phyloP scores from a whole-genome alignment of 2,797 vertebrate species.

The Emydoidea blandingii region DNA sequence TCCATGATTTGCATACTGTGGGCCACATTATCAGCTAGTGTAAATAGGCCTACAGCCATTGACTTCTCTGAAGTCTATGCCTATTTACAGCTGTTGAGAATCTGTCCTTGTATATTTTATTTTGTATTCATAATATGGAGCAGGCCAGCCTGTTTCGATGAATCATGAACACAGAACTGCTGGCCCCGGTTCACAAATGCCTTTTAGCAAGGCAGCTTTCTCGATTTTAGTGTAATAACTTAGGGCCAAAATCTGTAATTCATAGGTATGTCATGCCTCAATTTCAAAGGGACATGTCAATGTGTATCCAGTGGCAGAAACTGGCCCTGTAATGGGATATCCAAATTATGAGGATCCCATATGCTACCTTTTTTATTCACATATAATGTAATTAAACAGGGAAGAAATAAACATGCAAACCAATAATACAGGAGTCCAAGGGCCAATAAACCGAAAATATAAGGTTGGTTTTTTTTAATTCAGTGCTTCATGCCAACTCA shows the following conservation, averaged over 20 bases:
- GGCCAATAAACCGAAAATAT: neutral
- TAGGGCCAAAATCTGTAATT: neutral
- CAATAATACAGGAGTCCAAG: neutral
- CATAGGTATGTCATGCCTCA: neutral
- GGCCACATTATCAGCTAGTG: neutral
- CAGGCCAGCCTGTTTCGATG: neutral
- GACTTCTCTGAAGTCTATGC: neutral
- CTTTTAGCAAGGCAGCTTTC: slow-evolving; percentile 1
- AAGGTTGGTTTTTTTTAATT: neutral
- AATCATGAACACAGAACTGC: neutral
- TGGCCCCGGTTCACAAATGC: slow-evolving; percentile 15
- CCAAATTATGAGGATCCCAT: slow-evolving; percentile 3
- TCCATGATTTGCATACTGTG: neutral
- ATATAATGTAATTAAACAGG: slow-evolving; percentile 50
- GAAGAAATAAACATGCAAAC: slow-evolving; percentile 4
- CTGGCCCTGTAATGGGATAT: neutral
- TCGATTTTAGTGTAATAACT: neutral
- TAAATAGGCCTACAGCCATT: neutral
- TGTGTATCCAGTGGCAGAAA: neutral
- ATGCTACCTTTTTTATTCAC: slow-evolving; percentile 19
- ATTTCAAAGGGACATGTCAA: neutral
- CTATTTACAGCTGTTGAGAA: neutral
- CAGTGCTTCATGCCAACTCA: neutral
- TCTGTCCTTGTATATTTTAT: neutral
- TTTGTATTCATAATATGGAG: neutral